phyloP scores from a whole-genome alignment of 2,797 vertebrate species.

The Champsocephalus gunnari region DNA sequence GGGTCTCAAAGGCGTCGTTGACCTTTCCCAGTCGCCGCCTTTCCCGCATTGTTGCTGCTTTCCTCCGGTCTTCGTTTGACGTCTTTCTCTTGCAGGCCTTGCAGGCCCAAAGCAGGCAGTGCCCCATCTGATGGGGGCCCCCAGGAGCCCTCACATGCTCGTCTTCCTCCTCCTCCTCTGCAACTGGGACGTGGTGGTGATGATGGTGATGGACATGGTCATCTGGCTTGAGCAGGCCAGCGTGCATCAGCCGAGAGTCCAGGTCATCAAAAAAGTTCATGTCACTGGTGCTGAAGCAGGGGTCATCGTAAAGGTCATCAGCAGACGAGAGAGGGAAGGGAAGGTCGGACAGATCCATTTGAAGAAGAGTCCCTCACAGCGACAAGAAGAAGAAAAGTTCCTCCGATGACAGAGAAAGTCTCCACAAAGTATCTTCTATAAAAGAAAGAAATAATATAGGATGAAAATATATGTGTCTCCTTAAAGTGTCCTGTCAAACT shows the following conservation, averaged over 20 bases:
- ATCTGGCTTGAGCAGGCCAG: conserved; percentile 88
- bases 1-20: conserved; percentile 96
- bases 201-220: conserved; percentile 67
- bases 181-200: conserved; percentile 80
- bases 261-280: conserved; percentile 97
- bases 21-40: conserved; percentile 94
- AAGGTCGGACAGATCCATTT: conserved; percentile 72
- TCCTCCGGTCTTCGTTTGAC: conserved; percentile 93
- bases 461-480: not conserved
- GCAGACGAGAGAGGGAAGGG: conserved; percentile 88
- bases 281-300: conserved; percentile 93
- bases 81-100: conserved; percentile 99
- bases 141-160: conserved; percentile 92
- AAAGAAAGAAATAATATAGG: not conserved
- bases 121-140: conserved; percentile 91
- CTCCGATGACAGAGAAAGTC: not conserved
- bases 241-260: conserved; percentile 91
- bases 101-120: conserved; percentile 97
- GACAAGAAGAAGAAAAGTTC: not conserved
- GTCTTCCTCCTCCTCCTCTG: conserved; percentile 87
- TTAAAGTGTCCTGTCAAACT: conserved; percentile 6
- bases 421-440: not conserved
- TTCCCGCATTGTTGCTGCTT: conserved; percentile 96
- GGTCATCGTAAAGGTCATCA: conserved; percentile 95
- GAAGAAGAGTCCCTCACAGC: not conserved